Evolutionary conservation across 2,113 vertebrate genomes (phyloP).

Genomic region (Pelecanus crispus): DNA sequence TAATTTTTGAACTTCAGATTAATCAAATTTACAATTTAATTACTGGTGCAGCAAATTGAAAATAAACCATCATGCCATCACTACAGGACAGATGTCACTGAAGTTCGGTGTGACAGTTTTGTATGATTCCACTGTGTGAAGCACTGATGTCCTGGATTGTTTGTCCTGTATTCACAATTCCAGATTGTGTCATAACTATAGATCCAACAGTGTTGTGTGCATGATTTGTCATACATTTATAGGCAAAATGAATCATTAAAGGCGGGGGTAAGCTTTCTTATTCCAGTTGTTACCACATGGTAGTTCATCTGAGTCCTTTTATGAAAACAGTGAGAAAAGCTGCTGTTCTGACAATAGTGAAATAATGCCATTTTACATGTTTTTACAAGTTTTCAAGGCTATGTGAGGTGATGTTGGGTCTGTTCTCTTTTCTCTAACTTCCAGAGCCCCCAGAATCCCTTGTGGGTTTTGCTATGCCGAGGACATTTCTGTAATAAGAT

Average conservation of each 20-base stretch:
- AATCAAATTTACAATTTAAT: neutral
- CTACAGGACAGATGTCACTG: neutral
- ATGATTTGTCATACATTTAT: neutral
- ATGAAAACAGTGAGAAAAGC: neutral
- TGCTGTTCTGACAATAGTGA: neutral
- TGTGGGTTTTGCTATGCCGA: neutral
- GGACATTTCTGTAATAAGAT: neutral
- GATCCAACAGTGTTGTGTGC: neutral
- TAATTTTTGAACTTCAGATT: neutral
- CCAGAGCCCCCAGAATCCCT: neutral
- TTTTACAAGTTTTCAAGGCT: neutral
- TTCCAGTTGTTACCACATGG: neutral
- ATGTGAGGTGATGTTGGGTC: neutral
- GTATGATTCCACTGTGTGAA: neutral
- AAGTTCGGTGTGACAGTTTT: neutral
- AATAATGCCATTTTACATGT: neutral
- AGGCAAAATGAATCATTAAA: neutral
- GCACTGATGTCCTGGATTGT: neutral
- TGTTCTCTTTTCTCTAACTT: neutral
- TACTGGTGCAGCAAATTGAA: neutral
- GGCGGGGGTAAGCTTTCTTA: neutral
- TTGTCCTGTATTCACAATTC: neutral
- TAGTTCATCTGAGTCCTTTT: neutral
- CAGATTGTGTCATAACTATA: neutral
- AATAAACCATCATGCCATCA: neutral